Evolutionary conservation across 2,113 vertebrate species (phyloP).

Genomic region (Melanerpes aurifrons): DNA sequence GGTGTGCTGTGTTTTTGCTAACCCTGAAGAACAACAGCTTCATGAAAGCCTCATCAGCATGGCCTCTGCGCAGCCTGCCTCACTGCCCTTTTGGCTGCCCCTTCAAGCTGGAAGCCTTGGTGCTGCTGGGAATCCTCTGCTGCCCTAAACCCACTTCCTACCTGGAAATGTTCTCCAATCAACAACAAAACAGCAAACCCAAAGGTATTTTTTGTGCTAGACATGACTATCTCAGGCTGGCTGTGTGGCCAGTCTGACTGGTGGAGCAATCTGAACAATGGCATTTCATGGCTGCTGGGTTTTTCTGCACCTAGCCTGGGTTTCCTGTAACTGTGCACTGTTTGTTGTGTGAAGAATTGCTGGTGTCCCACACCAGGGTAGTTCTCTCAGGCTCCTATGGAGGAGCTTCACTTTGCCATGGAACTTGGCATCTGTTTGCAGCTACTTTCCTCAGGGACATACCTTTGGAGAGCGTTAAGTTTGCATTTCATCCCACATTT

Average conservation of each 20-base stretch:
- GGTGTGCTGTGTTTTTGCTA: background rate
- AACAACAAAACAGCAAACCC: background rate
- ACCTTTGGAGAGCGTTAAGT: background rate
- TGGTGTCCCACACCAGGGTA: background rate
- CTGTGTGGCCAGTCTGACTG: background rate
- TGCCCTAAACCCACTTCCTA: background rate
- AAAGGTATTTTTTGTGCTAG: background rate
- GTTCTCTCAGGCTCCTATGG: background rate
- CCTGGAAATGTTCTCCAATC: background rate
- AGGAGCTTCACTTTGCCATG: background rate
- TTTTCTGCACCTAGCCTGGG: background rate
- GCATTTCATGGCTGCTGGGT: background rate
- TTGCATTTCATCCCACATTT: background rate
- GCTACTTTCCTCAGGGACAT: background rate
- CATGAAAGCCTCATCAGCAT: fast-evolving
- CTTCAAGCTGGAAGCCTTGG: background rate
- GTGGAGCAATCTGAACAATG: background rate
- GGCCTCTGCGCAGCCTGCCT: background rate
- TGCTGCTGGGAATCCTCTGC: background rate
- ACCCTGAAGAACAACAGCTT: background rate
- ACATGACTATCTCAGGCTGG: background rate
- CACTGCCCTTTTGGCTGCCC: background rate
- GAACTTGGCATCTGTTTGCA: background rate
- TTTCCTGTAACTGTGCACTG: slow-evolving; percentile 21
- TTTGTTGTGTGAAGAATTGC: background rate